Evolutionary conservation across 1,140 invertebrate genomes (phyloP).

Genomic region (Drosophila melanogaster): DNA sequence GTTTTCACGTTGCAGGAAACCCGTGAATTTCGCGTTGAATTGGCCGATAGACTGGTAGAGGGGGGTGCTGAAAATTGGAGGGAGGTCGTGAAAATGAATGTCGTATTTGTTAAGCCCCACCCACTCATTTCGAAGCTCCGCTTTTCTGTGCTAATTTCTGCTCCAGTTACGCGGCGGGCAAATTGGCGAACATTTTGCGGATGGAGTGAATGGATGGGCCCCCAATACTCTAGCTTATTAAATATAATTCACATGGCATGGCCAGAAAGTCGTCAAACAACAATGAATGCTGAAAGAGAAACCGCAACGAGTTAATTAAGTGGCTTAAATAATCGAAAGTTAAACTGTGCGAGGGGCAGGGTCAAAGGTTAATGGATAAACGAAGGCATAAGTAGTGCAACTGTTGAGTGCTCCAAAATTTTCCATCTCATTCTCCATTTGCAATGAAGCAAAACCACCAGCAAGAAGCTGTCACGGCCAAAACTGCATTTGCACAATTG

Average conservation of each 20-base stretch:
- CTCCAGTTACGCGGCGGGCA: conserved; percentile 59
- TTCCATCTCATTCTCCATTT: background rate
- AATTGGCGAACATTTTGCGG: conserved; percentile 17
- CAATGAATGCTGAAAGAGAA: conserved; percentile 20
- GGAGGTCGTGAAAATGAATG: conserved; percentile 66
- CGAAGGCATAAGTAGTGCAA: background rate
- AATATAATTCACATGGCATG: conserved; percentile 64
- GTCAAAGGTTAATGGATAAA: conserved; percentile 2
- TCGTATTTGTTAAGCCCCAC: conserved; percentile 54
- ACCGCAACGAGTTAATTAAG: conserved; percentile 72
- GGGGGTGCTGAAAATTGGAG: background rate
- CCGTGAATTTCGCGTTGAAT: conserved; percentile 61
- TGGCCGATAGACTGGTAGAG: background rate
- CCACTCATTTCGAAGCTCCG: conserved; percentile 8
- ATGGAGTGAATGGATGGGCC: background rate
- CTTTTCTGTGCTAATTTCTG: conserved; percentile 73
- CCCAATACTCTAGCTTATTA: conserved; percentile 49
- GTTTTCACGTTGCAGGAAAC: conserved; percentile 71
- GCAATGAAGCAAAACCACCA: background rate
- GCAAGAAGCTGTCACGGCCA: conserved; percentile 19
- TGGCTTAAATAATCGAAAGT: conserved; percentile 38
- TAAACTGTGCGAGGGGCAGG: background rate
- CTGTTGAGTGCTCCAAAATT: background rate
- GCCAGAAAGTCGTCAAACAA: conserved; percentile 41
- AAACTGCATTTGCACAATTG: conserved; percentile 46